Base-by-base conservation (phyloP, 2,113 vertebrate species). In the Myiozetetes cayanensis region DNA sequence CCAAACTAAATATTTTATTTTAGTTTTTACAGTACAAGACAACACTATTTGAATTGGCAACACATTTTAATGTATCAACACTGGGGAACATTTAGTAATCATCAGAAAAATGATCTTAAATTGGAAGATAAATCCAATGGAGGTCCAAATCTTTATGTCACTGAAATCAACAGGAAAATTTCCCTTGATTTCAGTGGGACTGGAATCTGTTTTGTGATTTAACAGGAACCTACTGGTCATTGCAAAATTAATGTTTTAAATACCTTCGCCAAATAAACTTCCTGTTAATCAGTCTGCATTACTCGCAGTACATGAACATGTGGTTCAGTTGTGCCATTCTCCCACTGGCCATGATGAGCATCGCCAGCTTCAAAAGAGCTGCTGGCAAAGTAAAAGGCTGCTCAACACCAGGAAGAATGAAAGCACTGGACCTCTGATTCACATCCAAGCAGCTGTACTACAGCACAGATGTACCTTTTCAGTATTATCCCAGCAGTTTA, bases 1-100 rank as follows among this genome's bases (percentile, higher is more conserved):
- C 95, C 93, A 97, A 96, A 93, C 79, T 52, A 96, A 96, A 96
- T 86, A 96, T 65, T 96, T 96, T 92, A 96, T 94, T 96, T 95
- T 82, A 93, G 58, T 74, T 95, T 94, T 94, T 90, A 84, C 84
- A 95, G 91, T 91, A 94, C 91, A 89, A 90, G 79, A 84, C 70
- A 96, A 94, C 8, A 5, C 43, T 95, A 95, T 94, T 92, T 93
- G 85, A 94, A 89, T 85, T 96, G 91, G 94, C 88, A 86, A 93
- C 66, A 91, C 2, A 85, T 79, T 94, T 89, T 93, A 87, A 80
- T 79, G 75, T 78, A 94, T 74, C 85, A 91, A 95, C 85, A 86
- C 87, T 72, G 37, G 80, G 78, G 62, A 95, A 85, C 44, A 80
- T 86, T 89, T 73, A 93, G 88, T 90, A 93, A 94, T 80, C 78